Conservation (phyloP, 2,888 invertebrate species). For the Sesia bembeciformis region DNA sequence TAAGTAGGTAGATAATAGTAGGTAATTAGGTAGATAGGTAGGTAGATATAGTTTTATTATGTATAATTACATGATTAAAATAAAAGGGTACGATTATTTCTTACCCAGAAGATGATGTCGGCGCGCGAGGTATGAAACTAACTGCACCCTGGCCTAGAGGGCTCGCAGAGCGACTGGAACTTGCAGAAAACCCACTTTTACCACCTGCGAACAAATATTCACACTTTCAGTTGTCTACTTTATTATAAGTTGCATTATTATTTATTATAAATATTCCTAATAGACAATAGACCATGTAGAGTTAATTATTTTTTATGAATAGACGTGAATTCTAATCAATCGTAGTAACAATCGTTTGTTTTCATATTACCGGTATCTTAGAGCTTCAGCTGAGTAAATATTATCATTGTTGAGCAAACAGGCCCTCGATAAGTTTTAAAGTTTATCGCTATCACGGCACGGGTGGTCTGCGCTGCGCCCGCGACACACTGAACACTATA, state of each 20-base stretch:
- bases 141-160: slow-evolving; percentile 63
- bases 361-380: too few relatives aligned
- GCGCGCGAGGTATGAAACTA: slow-evolving; percentile 66
- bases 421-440: slow-evolving; percentile 28
- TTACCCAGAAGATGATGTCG: slow-evolving; percentile 75
- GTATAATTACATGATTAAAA: not conserved
- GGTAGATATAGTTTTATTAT: too few relatives aligned
- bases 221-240: too few relatives aligned
- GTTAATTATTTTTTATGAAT: too few relatives aligned
- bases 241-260: too few relatives aligned
- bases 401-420: slow-evolving; percentile 30
- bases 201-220: slow-evolving; percentile 32
- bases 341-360: too few relatives aligned
- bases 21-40: too few relatives aligned
- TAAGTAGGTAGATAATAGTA: too few relatives aligned
- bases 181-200: slow-evolving; percentile 64
- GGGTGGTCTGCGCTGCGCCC: slow-evolving; percentile 49
- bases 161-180: slow-evolving; percentile 77
- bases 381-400: slow-evolving; percentile 19
- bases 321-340: too few relatives aligned
- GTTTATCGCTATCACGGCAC: slow-evolving; percentile 40
- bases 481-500: slow-evolving; percentile 27
- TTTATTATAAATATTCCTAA: too few relatives aligned
- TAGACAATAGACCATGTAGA: too few relatives aligned
- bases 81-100: slow-evolving; percentile 2